phyloP scores from a whole-genome alignment of 2,797 vertebrate genomes.

The Oryzias sinensis region DNA sequence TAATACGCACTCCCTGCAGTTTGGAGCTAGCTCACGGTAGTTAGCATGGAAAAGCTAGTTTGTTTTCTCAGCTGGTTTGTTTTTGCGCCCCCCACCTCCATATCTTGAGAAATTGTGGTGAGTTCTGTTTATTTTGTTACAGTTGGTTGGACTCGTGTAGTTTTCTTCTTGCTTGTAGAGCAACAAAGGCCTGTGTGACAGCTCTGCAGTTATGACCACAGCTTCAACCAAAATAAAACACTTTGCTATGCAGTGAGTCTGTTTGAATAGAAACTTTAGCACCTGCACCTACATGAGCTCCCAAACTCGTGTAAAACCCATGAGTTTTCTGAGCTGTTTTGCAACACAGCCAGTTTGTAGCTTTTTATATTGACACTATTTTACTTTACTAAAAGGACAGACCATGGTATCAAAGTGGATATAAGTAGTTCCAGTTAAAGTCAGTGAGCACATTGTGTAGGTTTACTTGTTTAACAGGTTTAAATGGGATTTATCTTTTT shows the following conservation, averaged over 20 bases:
- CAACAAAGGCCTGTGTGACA: conserved; percentile 11
- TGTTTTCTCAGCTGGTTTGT: neutral
- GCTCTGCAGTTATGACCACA: neutral
- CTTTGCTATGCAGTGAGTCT: neutral
- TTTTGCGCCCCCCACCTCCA: neutral
- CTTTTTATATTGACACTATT: neutral
- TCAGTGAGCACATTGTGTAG: neutral
- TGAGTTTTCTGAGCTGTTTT: too few species aligned
- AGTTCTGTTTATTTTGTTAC: neutral
- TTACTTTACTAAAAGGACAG: neutral
- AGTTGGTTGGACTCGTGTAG: neutral
- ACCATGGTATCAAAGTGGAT: neutral
- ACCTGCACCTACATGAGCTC: too few species aligned
- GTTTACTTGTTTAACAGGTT: neutral
- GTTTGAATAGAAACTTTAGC: too few species aligned
- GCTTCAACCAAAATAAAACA: neutral
- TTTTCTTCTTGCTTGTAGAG: conserved; percentile 12
- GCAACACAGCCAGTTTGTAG: too few species aligned
- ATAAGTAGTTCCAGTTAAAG: neutral
- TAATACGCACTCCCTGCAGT: conserved; percentile 16
- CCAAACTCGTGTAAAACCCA: too few species aligned
- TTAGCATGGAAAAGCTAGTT: neutral
- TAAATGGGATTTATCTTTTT: neutral
- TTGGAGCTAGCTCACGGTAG: conserved; percentile 3
- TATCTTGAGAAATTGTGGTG: neutral